These are phyloP conservation scores for Axea sp. DNA, from an alignment of 2,888 invertebrate genomes.

Conservation along the genomic window DNA sequence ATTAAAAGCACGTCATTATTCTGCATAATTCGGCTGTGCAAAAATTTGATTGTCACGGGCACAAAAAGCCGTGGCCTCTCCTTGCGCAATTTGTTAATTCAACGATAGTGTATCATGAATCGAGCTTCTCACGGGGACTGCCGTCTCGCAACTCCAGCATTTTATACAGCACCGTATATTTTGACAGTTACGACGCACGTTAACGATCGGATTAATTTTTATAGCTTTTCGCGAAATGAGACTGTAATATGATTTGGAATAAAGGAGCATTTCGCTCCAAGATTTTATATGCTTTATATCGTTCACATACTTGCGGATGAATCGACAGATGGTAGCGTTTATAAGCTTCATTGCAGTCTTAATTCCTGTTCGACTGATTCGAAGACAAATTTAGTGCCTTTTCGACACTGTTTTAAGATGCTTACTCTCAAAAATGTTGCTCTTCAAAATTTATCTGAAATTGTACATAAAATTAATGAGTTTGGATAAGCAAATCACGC, in stretches of 20 bases:
- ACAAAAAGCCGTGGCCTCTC: slow-evolving; percentile 20
- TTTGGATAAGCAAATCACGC: too few relatives aligned
- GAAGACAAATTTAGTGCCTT: slow-evolving; percentile 39
- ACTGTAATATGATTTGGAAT: slow-evolving; percentile 60
- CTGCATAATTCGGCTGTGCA: slow-evolving; percentile 22
- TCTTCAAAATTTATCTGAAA: too few relatives aligned
- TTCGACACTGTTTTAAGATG: neutral
- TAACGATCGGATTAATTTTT: slow-evolving; percentile 77
- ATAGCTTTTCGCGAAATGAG: slow-evolving; percentile 70
- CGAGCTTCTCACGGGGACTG: slow-evolving; percentile 42
- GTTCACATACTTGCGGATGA: slow-evolving; percentile 39
- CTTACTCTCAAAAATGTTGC: too few relatives aligned
- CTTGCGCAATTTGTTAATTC: slow-evolving; percentile 41
- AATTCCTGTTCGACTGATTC: slow-evolving; percentile 8
- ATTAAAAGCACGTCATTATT: slow-evolving; percentile 34
- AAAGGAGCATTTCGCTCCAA: slow-evolving; percentile 64
- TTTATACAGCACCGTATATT: slow-evolving; percentile 70
- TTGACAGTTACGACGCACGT: slow-evolving; percentile 70
- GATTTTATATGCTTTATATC: slow-evolving; percentile 66
- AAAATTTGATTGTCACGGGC: slow-evolving; percentile 24
- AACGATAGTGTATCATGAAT: slow-evolving; percentile 36
- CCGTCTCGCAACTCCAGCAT: slow-evolving; percentile 45
- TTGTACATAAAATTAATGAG: too few relatives aligned
- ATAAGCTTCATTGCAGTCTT: slow-evolving; percentile 36
- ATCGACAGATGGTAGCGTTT: slow-evolving; percentile 57